A percentile compares a stretch with the other conserved stretches of the same genome.
These are phyloP conservation scores for Aquatica leii DNA, from an alignment of 2,888 invertebrate genomes.

Conservation along the genomic window DNA sequence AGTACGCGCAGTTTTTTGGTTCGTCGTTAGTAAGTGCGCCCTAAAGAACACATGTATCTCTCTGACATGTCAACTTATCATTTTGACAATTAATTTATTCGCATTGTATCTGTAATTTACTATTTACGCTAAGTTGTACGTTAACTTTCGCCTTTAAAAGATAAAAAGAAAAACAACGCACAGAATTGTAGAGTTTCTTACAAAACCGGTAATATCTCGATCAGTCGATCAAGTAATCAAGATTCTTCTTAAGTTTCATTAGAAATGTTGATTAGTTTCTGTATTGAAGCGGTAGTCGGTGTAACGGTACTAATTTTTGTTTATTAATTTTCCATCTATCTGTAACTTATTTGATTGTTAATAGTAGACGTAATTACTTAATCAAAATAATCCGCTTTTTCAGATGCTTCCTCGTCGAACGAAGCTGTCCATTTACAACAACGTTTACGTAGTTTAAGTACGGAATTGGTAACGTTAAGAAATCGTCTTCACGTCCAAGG, in stretches of 20 bases:
- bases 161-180: neutral
- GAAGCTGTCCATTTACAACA: conserved; percentile 94
- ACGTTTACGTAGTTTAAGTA: conserved; percentile 87
- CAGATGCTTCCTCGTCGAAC: conserved; percentile 94
- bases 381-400: too few relatives aligned
- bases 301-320: conserved; percentile 2
- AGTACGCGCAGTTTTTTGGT: too few relatives aligned
- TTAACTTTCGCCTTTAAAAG: conserved; percentile 3
- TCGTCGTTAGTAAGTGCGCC: too few relatives aligned
- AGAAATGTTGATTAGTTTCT: conserved; percentile 8
- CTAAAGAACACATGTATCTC: too few relatives aligned
- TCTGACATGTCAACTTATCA: too few relatives aligned
- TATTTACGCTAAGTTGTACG: neutral
- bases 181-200: conserved; percentile 36
- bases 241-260: conserved; percentile 17
- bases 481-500: conserved; percentile 86
- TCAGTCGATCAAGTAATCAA: conserved; percentile 40
- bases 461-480: conserved; percentile 89
- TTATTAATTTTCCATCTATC: neutral
- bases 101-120: too few relatives aligned
- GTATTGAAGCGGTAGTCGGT: neutral
- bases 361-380: conserved; percentile 18
- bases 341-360: neutral
- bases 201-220: conserved; percentile 45
- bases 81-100: too few relatives aligned